phyloP scores from a whole-genome alignment of 2,888 invertebrate species.

The Neoascia interrupta region DNA sequence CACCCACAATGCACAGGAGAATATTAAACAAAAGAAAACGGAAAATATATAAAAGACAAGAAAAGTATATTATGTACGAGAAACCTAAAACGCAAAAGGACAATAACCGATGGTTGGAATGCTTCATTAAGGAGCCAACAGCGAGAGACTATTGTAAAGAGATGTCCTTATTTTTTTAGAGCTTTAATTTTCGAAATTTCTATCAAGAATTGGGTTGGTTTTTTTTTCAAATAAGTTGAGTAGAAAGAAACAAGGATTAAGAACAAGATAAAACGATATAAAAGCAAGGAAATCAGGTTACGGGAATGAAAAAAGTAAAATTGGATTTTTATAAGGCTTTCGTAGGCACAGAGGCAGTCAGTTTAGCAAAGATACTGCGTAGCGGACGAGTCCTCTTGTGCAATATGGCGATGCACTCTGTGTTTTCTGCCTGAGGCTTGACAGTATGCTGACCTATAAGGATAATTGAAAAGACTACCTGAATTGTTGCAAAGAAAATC shows the following conservation, averaged over 20 bases:
- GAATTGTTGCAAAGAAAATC: no score
- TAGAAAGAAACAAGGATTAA: slow-evolving; percentile 6
- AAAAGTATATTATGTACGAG: no score
- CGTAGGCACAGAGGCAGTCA: no score
- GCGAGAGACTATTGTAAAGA: background rate
- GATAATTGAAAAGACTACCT: no score
- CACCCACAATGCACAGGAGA: slow-evolving; percentile 59
- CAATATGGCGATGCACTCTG: no score
- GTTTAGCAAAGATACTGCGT: no score
- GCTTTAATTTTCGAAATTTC: slow-evolving; percentile 43
- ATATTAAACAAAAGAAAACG: slow-evolving; percentile 42
- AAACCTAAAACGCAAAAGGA: slow-evolving; percentile 40
- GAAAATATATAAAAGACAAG: background rate
- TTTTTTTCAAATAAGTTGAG: background rate
- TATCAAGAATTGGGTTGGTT: slow-evolving; percentile 32
- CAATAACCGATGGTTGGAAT: slow-evolving; percentile 60
- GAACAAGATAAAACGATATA: slow-evolving; percentile 4
- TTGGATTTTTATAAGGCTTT: no score
- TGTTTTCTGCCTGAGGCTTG: no score
- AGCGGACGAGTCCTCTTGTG: no score
- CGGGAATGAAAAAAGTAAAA: slow-evolving; percentile 31
- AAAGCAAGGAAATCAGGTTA: slow-evolving; percentile 35
- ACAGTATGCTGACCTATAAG: no score
- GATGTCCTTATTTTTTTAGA: slow-evolving; percentile 45
- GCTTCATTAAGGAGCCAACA: slow-evolving; percentile 47